Percentiles rank a stretch among this genome's conserved stretches.
These are phyloP conservation scores for Larimichthys polyactis DNA, from an alignment of 2,113 vertebrate species.

Conservation along the genomic window DNA sequence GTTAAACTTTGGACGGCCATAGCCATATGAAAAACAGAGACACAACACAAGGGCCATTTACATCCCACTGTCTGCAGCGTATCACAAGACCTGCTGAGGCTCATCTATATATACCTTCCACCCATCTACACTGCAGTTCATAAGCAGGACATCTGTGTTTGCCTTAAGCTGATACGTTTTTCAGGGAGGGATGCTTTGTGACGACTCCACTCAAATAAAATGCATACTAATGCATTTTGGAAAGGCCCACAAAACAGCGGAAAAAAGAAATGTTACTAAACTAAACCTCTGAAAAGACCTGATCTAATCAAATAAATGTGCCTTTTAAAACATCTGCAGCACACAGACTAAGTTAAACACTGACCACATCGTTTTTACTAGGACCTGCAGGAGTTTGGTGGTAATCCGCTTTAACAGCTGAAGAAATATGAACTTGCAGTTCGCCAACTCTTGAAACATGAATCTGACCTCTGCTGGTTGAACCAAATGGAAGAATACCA, in stretches of 20 bases:
- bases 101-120: slow-evolving; percentile 6
- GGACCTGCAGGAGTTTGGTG: slow-evolving; percentile 25
- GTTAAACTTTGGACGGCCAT: slow-evolving; percentile 63
- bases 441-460: neutral
- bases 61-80: neutral
- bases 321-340: slow-evolving; percentile 49
- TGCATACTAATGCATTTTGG: slow-evolving; percentile 26
- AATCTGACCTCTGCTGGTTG: neutral
- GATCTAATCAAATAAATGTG: slow-evolving; percentile 46
- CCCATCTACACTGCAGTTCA: slow-evolving; percentile 18
- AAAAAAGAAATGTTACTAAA: neutral
- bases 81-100: neutral
- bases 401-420: neutral
- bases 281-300: slow-evolving; percentile 28
- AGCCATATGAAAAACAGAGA: slow-evolving; percentile 43
- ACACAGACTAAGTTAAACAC: slow-evolving; percentile 44
- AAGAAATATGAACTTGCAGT: neutral
- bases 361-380: neutral
- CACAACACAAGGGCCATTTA: slow-evolving; percentile 25
- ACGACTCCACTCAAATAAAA: slow-evolving; percentile 32
- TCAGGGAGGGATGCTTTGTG: slow-evolving; percentile 8
- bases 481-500: neutral
- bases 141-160: slow-evolving; percentile 24
- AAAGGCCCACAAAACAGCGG: neutral
- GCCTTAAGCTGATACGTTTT: neutral